Base-by-base conservation (phyloP, 2,888 invertebrate genomes). In the Nomada fabriciana region DNA sequence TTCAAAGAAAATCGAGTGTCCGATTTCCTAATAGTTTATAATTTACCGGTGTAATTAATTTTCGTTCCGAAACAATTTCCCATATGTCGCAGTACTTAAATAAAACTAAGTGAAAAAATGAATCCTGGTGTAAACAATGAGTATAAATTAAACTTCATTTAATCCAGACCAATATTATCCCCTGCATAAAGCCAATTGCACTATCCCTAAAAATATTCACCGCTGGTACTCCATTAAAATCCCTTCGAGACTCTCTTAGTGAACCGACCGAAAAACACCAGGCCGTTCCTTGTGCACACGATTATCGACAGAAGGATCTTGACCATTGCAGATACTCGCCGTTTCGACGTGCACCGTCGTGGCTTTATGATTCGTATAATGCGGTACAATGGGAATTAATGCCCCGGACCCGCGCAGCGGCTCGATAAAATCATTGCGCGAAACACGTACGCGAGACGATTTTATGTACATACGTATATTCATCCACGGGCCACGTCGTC, bases 341-440 rank as follows among this genome's bases (percentile, higher is more conserved):
- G 76, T 79, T 74, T 76, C 69, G 55, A 65, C 60, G 83, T 70
- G 75, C 63, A 67, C 67, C 61, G 53, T 42, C 72, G 50, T 52
- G 53, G 79, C 73, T 88, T 88, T 88, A 88, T 78, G 83, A 86
- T 83, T 79, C 84, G 76, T 82, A 85, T 88, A 88, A 88, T 85
- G 86, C 76, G 69, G 55, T 73, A 82, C 85, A 88, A 88, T 85
- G 86, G 72, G 83, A 88, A 86, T 88, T 88, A 88, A 88, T 85
- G 88, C 88, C 77, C 74, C 80, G 61, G 71, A 15, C 23, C 73
- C 80, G 79, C 71, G 71, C 53, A 25, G 57, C 23, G 20, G 79
- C 61, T 47, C 79, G 86, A 88, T 88, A 88, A 86, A 85, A 88
- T 88, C 85, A 80, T 85, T 79, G 78, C 80, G 71, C 57, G 53